phyloP scores from a whole-genome alignment of 2,888 invertebrate species.

The Hesperia comma region DNA sequence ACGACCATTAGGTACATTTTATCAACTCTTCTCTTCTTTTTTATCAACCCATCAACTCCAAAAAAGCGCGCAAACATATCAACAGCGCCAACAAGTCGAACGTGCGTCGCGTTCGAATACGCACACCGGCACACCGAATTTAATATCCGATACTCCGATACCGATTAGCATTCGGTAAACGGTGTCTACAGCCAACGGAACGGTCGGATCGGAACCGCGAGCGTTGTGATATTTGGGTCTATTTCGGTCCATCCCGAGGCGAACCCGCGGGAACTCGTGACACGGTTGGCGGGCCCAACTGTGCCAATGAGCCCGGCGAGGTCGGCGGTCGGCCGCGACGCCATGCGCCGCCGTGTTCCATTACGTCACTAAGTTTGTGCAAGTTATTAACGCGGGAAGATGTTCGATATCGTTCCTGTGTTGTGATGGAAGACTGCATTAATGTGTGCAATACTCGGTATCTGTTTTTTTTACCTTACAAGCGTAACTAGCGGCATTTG shows the following conservation, averaged over 20 bases:
- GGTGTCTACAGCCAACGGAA: slow-evolving; percentile 24
- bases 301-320: slow-evolving; percentile 21
- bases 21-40: too few relatives aligned
- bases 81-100: too few relatives aligned
- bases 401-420: neutral
- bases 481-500: too few relatives aligned
- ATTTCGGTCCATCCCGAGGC: slow-evolving; percentile 6
- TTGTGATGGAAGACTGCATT: neutral
- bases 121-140: neutral
- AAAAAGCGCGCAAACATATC: too few relatives aligned
- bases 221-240: slow-evolving; percentile 12
- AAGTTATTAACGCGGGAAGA: neutral
- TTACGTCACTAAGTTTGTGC: neutral
- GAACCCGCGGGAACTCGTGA: slow-evolving; percentile 25
- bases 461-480: too few relatives aligned
- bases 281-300: slow-evolving; percentile 25
- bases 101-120: neutral
- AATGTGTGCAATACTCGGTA: too few relatives aligned
- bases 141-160: slow-evolving; percentile 13
- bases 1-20: too few relatives aligned
- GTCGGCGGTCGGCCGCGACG: neutral
- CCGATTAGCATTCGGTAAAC: slow-evolving; percentile 9
- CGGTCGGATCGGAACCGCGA: slow-evolving; percentile 9
- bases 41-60: too few relatives aligned
- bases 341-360: neutral